Evolutionary conservation across 2,797 vertebrate genomes (phyloP), one percentile per base, ranked within the genome.

Genomic region (Acrossocheilus fasciatus): DNA sequence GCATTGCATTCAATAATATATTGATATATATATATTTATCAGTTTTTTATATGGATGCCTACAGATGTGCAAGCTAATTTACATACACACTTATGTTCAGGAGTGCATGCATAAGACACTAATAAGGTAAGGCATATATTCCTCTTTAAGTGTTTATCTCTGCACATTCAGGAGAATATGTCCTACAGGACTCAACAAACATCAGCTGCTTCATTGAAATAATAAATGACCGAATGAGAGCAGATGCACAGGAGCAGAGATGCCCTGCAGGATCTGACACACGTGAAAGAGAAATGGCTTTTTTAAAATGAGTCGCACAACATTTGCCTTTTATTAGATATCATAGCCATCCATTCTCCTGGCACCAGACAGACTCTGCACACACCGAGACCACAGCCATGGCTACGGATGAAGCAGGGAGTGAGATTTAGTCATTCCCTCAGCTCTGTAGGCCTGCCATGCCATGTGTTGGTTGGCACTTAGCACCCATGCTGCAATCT

Each of bases 281-380:
- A 92, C 89, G 90, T 90, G 73, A 89, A 94, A 92, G 88, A 91
- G 87, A 91, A 92, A 89, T 84, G 87, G 87, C 83, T 92, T 83
- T 85, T 84, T 89, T 85, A 90, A 91, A 91, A 92, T 91, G 91
- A 91, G 92, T 92, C 90, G 91, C 88, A 91, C 90, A 94, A 92
- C 91, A 92, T 94, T 94, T 93, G 90, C 89, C 89, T 94, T 94
- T 93, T 92, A 93, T 93, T 93, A 91, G 91, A 89, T 92, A 91
- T 86, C 1, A 87, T 80, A 36, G 82, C n/a, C 80, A 84, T 88
- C 89, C 47, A 62, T 23, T 86, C 5, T 4, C 34, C 11, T 88
- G 89, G 87, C 77, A 80, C 47, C 88, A 87, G 75, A 87, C 54
- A 76, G 52, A 39, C 81, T 68, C 64, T 68, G 73, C 50, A 57